Evolutionary conservation across 2,888 invertebrate genomes (phyloP).

Genomic region (Thyatira batis): DNA sequence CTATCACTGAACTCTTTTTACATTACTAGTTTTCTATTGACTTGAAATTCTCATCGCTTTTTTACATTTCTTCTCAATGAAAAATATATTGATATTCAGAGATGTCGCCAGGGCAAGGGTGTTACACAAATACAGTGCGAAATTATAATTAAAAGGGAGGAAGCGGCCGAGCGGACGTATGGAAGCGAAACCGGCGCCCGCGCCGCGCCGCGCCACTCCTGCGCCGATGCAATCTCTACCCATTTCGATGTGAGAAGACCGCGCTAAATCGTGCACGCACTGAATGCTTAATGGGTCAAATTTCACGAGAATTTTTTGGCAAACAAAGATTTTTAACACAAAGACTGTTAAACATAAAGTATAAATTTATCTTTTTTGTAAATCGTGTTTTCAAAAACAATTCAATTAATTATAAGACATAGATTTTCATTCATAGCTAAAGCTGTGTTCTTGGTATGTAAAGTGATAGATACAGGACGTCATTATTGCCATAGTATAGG

Average conservation of each 20-base stretch:
- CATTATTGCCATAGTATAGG: constrained; percentile 9
- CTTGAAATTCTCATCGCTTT: background rate
- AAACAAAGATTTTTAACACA: constrained; percentile 12
- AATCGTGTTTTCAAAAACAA: background rate
- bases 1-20: no score
- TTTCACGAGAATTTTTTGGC: constrained; percentile 40
- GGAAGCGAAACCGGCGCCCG: constrained; percentile 63
- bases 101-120: constrained; percentile 36
- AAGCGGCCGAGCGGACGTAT: constrained; percentile 68
- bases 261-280: constrained; percentile 56
- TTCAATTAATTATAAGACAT: background rate
- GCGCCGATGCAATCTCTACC: constrained; percentile 33
- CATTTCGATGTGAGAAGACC: constrained; percentile 61
- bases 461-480: background rate
- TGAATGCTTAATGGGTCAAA: constrained; percentile 62
- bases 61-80: background rate
- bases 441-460: background rate
- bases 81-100: constrained; percentile 15
- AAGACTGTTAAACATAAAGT: background rate
- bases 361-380: background rate
- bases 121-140: constrained; percentile 53
- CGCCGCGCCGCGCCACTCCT: constrained; percentile 47
- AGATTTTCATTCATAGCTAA: background rate
- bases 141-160: constrained; percentile 75
- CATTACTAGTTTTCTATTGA: background rate